Evolutionary conservation across 2,797 vertebrate species (phyloP), one percentile per base, ranked within the genome.

Genomic region (Pitangus sulphuratus): DNA sequence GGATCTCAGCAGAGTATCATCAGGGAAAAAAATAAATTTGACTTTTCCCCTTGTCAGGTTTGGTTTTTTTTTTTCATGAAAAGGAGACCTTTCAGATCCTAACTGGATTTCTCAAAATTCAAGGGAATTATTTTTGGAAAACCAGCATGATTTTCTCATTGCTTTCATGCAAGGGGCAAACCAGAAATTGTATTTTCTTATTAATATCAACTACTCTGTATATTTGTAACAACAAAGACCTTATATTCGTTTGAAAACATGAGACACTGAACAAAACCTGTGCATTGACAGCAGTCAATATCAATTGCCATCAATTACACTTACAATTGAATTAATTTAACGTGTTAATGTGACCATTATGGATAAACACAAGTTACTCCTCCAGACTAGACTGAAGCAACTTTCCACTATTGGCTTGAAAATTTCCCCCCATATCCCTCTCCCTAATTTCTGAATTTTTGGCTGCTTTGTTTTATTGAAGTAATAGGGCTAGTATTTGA

Each of bases 381-480:
- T 89, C 57, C 20, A 71, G 53, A 64, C 40, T 16, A 78, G 8
- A 33, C 0, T n/a, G 28, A 78, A 93, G 54, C 17, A 86, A 79
- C 9, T 79, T 86, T 60, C 54, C 33, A 31, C n/a, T 56, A 42
- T 42, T 90, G 83, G 54, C 39, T 90, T 62, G 17, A 62, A 84
- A 88, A 93, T 69, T 53, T 69, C 13, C 11, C 12, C 40, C 24
- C 7, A 31, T 56, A 85, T 37, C 26, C 11, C 6, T 53, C 61
- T 60, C 60, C n/a, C 11, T 40, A 78, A 78, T 65, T 87, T 91
- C 35, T 80, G 48, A 84, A 80, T 54, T 90, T 93, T 90, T 94
- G 95, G 64, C 93, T 93, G 75, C 65, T 48, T 60, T 56, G 14
- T 83, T 92, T 94, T 93, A 87, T 85, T 85, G 89, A 85, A 92